phyloP scores from a whole-genome alignment of 2,888 invertebrate genomes.

The Tetropium fuscum region DNA sequence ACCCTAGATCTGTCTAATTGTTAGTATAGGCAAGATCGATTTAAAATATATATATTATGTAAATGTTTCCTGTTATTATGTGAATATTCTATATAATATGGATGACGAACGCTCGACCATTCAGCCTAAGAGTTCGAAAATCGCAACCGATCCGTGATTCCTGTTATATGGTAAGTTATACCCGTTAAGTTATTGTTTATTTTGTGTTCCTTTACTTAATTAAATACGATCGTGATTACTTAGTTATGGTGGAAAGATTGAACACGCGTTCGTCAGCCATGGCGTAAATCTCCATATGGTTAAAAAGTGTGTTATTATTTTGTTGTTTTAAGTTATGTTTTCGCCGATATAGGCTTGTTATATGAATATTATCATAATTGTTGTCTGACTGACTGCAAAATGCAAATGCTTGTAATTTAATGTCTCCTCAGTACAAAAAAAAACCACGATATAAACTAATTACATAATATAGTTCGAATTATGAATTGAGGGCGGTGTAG shows the following conservation, averaged over 20 bases:
- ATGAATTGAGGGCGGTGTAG: constrained; percentile 32
- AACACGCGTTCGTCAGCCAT: constrained; percentile 20
- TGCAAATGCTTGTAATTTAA: constrained; percentile 59
- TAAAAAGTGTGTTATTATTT: constrained; percentile 63
- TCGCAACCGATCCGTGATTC: neutral
- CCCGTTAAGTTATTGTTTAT: no score
- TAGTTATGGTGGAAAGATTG: constrained; percentile 3
- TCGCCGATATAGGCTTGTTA: constrained; percentile 64
- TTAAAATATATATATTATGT: constrained; percentile 66
- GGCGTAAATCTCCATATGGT: constrained; percentile 56
- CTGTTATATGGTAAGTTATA: no score
- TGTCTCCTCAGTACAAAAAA: constrained; percentile 66
- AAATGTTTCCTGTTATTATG: constrained; percentile 68
- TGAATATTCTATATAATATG: constrained; percentile 65
- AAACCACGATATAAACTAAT: constrained; percentile 63
- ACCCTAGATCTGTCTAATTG: constrained; percentile 65
- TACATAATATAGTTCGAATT: constrained; percentile 52
- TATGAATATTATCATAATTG: constrained; percentile 62
- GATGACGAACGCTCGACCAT: constrained; percentile 49
- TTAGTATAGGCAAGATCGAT: constrained; percentile 65
- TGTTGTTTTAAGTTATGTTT: constrained; percentile 57
- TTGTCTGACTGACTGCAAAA: constrained; percentile 64
- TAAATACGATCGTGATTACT: constrained; percentile 4
- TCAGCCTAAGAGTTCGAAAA: neutral
- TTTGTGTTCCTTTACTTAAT: no score